Evolutionary conservation across 1,140 invertebrate genomes (phyloP).

Genomic region (Camponotus pennsylvanicus): DNA sequence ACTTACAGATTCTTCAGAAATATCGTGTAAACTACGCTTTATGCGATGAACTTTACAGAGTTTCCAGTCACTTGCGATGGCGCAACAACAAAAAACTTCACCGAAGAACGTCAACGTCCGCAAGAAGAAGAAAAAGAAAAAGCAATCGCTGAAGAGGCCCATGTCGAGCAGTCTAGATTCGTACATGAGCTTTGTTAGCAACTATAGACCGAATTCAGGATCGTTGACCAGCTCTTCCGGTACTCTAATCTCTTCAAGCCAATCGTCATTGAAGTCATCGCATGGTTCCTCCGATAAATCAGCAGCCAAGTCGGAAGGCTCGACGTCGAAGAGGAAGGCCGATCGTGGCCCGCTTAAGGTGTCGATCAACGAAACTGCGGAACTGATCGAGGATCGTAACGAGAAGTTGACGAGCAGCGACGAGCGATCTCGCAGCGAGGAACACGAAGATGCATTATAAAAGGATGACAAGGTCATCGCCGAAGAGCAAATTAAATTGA

Average conservation of each 20-base stretch:
- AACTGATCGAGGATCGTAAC: slow-evolving; percentile 85
- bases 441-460: background rate
- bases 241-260: slow-evolving; percentile 72
- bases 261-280: slow-evolving; percentile 75
- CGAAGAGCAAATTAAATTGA: background rate
- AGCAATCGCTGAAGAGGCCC: slow-evolving; percentile 70
- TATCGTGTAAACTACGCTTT: slow-evolving; percentile 8
- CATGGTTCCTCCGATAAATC: slow-evolving; percentile 74
- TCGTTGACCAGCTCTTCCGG: slow-evolving; percentile 81
- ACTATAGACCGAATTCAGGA: slow-evolving; percentile 79
- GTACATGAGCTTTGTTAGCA: slow-evolving; percentile 76
- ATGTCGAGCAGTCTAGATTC: slow-evolving; percentile 79
- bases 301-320: slow-evolving; percentile 65
- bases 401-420: slow-evolving; percentile 71
- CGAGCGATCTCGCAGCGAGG: slow-evolving; percentile 33
- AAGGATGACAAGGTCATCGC: background rate
- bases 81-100: slow-evolving; percentile 31
- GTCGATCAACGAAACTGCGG: slow-evolving; percentile 87
- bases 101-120: slow-evolving; percentile 29
- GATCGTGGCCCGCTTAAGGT: slow-evolving; percentile 83
- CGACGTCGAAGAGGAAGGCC: slow-evolving; percentile 79
- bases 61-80: slow-evolving; percentile 75
- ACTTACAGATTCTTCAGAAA: background rate
- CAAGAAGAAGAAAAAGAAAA: slow-evolving; percentile 68
- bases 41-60: slow-evolving; percentile 70